Base-by-base conservation (phyloP, 2,888 invertebrate species). In the Calameuta idolon region DNA sequence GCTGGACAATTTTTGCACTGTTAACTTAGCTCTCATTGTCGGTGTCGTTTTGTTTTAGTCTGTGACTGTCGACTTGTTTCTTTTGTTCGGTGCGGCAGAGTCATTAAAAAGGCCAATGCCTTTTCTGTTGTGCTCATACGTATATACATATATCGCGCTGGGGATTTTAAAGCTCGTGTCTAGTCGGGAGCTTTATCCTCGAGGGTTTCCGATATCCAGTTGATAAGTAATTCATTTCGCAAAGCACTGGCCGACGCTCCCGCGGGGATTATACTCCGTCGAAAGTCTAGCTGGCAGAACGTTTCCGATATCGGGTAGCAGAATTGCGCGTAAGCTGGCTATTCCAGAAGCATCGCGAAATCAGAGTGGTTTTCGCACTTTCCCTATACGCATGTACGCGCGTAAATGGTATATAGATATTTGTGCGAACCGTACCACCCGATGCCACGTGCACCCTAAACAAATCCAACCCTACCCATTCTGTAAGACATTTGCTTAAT, bases 401-500 rank as follows among this genome's bases (percentile, higher is more conserved):
- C 40, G 23, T 23, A 55, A 9, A 55, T 23, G 23, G 9, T 23
- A 23, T 55, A 55, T 23, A 40, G 40, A 55, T 23, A 55, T 55
- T 55, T 9, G 55, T 55, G 55, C 55, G 9, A 23, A 23, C 9
- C 23, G 55, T 55, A 55, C 55, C 23, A 55, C 0, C 55, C 15
- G 55, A 23, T 55, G 9, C 23, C 23, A 55, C 9, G 55, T 15
- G 55, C 55, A 55, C 55, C 55, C 55, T 55, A 55, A 55, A 23
- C 9, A 23, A 55, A 23, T 9, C 40, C 23, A 23, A 55, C 23
- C 55, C 23, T 23, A 23, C 71, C 71, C 71, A 23, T 73, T 40
- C 75, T 23, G 75, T 81, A 82, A 86, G 85, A 86, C 83, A 81
- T 83, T 84, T 80, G 81, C 84, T 85, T 85, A 85, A 85, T 85